Evolutionary conservation across 2,797 vertebrate species (phyloP), one percentile per base, ranked within the genome.

Genomic region (Paguma larvata): DNA sequence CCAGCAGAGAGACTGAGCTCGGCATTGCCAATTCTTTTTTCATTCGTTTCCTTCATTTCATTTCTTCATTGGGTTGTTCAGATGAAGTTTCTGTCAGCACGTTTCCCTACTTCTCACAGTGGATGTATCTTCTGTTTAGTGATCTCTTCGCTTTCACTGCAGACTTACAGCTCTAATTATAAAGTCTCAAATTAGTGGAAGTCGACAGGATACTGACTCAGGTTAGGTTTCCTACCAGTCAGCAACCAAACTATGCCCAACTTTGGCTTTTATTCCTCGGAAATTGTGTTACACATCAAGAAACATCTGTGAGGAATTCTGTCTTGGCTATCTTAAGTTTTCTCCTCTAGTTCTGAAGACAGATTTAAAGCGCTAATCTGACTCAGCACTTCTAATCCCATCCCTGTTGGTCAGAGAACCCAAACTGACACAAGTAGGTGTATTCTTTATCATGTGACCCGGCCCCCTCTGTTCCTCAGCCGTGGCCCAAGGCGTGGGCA

Each of bases 291-390:
- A 27, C 2, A 16, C 32, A 5, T 94, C 27, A 51, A 46, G 38
- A 13, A 56, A 67, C 48, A 68, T n/a, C 38, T 59, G 13, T 88
- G 89, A 75, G 46, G 32, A 44, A 48, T 59, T 92, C 46, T 16
- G 73, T 19, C 30, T 63, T 46, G 73, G 77, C 34, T 88, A 0
- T 87, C 38, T 85, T 62, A 75, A 27, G 13, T 67, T 83, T 88
- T 78, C 38, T 82, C 18, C 53, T 84, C 32, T 18, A 34, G 67
- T 78, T 96, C 68, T 92, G n/a, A 90, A 97, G 89, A 77, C 70
- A 82, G 38, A 77, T 93, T 93, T 65, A 85, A 70, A 94, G 59
- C 14, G 44, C 62, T 14, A 51, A 46, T 44, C 9, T 18, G 72
- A 56, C 53, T 59, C 23, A 59, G 53, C 18, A 82, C 34, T 88